These are phyloP conservation scores for Tetramorium parvispinum DNA, from an alignment of 1,140 invertebrate genomes.

Conservation along the genomic window DNA sequence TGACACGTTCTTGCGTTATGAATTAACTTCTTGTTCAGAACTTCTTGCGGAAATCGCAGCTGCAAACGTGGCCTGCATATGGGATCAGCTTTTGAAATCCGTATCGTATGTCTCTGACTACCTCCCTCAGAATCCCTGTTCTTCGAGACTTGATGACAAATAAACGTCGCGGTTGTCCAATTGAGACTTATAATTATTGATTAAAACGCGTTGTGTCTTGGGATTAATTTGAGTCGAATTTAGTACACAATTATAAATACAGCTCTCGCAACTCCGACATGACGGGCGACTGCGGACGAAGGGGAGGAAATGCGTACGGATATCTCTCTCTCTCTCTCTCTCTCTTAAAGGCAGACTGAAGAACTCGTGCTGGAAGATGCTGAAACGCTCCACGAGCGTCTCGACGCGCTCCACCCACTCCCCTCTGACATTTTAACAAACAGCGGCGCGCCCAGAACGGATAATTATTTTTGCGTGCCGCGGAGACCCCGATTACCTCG, in stretches of 20 bases:
- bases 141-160: not conserved
- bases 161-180: not conserved
- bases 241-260: conserved; percentile 15
- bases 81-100: not conserved
- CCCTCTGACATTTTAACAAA: conserved; percentile 81
- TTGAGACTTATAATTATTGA: not conserved
- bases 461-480: conserved; percentile 80
- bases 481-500: conserved; percentile 76
- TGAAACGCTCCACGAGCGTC: conserved; percentile 76
- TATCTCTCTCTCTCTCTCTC: not conserved
- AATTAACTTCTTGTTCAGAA: not conserved
- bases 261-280: not conserved
- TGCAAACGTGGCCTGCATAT: not conserved
- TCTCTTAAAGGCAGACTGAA: conserved; percentile 22
- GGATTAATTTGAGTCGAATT: conserved; percentile 6
- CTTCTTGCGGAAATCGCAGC: not conserved
- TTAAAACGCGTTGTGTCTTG: not conserved
- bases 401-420: conserved; percentile 78
- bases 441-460: conserved; percentile 79
- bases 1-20: not conserved
- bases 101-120: not conserved
- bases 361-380: conserved; percentile 67
- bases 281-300: not conserved
- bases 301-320: not conserved
- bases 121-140: not conserved